phyloP scores from a whole-genome alignment of 1,140 invertebrate genomes.

The Ips typographus region DNA sequence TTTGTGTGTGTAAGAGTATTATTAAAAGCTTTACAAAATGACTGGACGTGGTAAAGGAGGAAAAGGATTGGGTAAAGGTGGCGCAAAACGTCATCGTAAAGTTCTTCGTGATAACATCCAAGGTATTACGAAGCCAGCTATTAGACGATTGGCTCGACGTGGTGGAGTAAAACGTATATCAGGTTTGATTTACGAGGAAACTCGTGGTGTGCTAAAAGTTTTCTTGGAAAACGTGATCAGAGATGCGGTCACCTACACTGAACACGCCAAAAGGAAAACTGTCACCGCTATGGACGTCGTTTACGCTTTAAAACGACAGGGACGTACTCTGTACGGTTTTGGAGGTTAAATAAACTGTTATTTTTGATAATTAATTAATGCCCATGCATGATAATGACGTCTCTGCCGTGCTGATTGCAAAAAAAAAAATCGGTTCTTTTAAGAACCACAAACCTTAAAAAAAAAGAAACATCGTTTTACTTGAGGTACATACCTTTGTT shows the following conservation, averaged over 20 bases:
- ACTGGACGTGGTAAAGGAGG: conserved; percentile 68
- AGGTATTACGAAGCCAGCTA: conserved; percentile 45
- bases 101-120: conserved; percentile 72
- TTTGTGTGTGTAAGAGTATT: too few species aligned
- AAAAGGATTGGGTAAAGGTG: conserved; percentile 69
- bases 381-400: too few species aligned
- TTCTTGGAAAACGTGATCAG: conserved; percentile 80
- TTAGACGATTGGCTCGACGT: conserved; percentile 69
- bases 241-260: conserved; percentile 82
- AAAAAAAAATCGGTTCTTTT: too few species aligned
- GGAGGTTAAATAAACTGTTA: conserved; percentile 56
- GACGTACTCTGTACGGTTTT: conserved; percentile 68
- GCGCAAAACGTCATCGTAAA: conserved; percentile 70
- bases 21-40: conserved; percentile 49
- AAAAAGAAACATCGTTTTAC: too few species aligned
- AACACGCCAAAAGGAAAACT: conserved; percentile 81
- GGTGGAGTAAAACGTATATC: conserved; percentile 73
- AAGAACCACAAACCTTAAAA: too few species aligned
- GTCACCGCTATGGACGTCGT: conserved; percentile 87
- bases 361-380: too few species aligned
- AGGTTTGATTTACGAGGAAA: conserved; percentile 74
- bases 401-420: too few species aligned
- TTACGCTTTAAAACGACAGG: conserved; percentile 81
- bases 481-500: too few species aligned
- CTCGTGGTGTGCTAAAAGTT: conserved; percentile 70